Evolutionary conservation across 2,888 invertebrate genomes (phyloP), one percentile per base, ranked within the genome.

Genomic region (Chrysolina americana): DNA sequence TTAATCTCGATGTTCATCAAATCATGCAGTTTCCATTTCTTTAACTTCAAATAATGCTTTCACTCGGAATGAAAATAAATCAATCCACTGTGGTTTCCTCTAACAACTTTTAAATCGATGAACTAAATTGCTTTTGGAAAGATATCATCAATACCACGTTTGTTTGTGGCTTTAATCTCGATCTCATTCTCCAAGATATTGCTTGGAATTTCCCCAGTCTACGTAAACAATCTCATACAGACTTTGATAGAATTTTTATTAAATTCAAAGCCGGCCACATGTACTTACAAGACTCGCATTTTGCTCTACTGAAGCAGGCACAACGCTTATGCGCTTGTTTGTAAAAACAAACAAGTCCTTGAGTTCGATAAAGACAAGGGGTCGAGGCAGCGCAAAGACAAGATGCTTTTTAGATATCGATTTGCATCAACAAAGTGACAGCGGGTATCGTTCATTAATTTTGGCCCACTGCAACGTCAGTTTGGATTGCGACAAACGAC

Each of bases 211-310:
- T 48, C 62, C 70, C 68, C 72, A 65, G 76, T 71, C 70, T 74
- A 65, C 72, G 74, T 74, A 76, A 78, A 74, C 76, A 76, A 74
- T 70, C 65, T 76, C 70, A 75, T 75, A 64, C 47, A 71, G 71
- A 62, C 75, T 75, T 68, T 74, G 74, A 76, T 76, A 71, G 76
- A 76, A 73, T 68, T 75, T 77, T 77, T 77, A 77, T 77, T 77
- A 73, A 77, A 77, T 75, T 73, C 66, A 68, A 72, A 71, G 56
- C 62, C 68, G 62, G 59, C 68, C 70, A 70, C 74, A 68, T 73
- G 28, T 59, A 59, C 28, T 28, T 10, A 10, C 36, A 59, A 28
- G 59, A 59, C 59, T 28, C 23, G 59, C 59, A 23, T 23, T 15
- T 13, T 28, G 59, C 59, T 53, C 17, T 17, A 13, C 5, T 15